These are phyloP conservation scores for Acipenser ruthenus DNA, from an alignment of 2,797 vertebrate species.

Conservation along the genomic window DNA sequence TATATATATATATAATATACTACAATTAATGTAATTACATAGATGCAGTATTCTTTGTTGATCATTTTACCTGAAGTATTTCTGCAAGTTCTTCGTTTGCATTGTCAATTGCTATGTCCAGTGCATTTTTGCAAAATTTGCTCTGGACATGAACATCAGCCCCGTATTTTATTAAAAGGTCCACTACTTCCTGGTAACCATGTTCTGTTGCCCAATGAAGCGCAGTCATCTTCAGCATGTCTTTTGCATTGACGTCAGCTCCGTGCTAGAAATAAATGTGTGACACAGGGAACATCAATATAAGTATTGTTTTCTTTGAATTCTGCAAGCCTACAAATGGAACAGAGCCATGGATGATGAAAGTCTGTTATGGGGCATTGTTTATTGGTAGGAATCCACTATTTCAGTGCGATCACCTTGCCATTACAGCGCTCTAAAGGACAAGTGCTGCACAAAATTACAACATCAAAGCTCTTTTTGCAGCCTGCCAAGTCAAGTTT, in stretches of 20 bases:
- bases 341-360: slow-evolving; percentile 37
- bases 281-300: slow-evolving; percentile 30
- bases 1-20: no score
- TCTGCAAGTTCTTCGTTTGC: slow-evolving; percentile 72
- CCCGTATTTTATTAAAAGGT: slow-evolving; percentile 74
- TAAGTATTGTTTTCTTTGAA: slow-evolving; percentile 35
- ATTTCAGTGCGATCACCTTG: slow-evolving; percentile 18
- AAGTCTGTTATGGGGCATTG: slow-evolving; percentile 16
- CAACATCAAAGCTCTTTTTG: slow-evolving; percentile 24
- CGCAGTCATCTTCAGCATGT: slow-evolving; percentile 84
- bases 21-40: slow-evolving; percentile 3
- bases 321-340: not conserved
- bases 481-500: not conserved
- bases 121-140: slow-evolving; percentile 79
- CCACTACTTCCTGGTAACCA: slow-evolving; percentile 71
- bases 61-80: slow-evolving; percentile 67
- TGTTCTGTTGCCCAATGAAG: slow-evolving; percentile 81
- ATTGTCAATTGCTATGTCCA: slow-evolving; percentile 78
- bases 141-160: slow-evolving; percentile 77
- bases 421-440: slow-evolving; percentile 22
- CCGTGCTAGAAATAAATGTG: slow-evolving; percentile 61
- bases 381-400: slow-evolving; percentile 30
- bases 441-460: slow-evolving; percentile 10
- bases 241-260: slow-evolving; percentile 78
- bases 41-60: not conserved